Evolutionary conservation across 1,140 invertebrate genomes (phyloP).

Genomic region (Bombus picipes): DNA sequence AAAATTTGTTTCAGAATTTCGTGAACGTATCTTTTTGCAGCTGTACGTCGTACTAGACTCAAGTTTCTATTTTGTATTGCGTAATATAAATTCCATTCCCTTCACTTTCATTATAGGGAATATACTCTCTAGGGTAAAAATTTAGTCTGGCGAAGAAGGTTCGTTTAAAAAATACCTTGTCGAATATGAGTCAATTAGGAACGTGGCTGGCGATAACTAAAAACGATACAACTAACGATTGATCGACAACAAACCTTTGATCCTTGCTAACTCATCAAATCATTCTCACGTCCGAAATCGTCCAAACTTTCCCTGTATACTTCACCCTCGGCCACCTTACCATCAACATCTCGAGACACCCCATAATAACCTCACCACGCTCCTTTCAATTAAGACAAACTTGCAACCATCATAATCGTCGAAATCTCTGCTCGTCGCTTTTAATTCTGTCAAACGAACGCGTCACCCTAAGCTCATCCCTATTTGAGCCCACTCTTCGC

Average conservation of each 20-base stretch:
- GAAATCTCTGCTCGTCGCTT: not conserved
- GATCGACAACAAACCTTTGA: not conserved
- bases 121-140: not conserved
- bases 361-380: not conserved
- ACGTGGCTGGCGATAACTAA: no score
- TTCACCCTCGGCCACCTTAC: not conserved
- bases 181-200: no score
- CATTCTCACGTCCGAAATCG: not conserved
- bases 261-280: not conserved
- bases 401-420: not conserved
- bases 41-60: not conserved
- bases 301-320: not conserved
- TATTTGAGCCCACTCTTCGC: no score
- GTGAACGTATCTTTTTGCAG: not conserved
- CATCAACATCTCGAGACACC: not conserved
- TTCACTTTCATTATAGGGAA: not conserved
- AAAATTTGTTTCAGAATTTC: not conserved
- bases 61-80: no score
- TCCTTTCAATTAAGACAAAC: not conserved
- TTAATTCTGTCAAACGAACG: not conserved
- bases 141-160: not conserved
- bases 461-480: not conserved
- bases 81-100: not conserved
- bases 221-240: not conserved
- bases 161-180: not conserved